Evolutionary conservation across 1,140 invertebrate species (phyloP), one percentile per base, ranked within the genome.

Genomic region (Hycleus phaleratus): DNA sequence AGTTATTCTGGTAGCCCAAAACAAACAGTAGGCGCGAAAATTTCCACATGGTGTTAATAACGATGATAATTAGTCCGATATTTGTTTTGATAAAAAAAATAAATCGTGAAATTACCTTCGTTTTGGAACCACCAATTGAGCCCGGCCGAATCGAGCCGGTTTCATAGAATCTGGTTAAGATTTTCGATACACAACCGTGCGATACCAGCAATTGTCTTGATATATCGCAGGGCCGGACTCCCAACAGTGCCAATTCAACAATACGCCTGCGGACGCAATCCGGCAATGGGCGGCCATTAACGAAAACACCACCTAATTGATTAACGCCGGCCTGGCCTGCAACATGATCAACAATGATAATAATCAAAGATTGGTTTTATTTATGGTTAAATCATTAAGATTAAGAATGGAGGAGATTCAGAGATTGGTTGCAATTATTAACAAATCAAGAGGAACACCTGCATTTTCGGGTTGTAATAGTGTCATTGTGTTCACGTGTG

Each of bases 111-210:
- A 25, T 61, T 58, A 93, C 90, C 84, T 93, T 93, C n/a, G 90
- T 91, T 74, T 93, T 93, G 65, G 86, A 90, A 40, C 90, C 90
- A 12, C 90, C 90, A 62, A 95, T 93, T 24, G 90, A 91, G 18
- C 91, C 92, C 1, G 92, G 93, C 67, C 91, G 81, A 52, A 95
- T 94, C 45, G 90, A 93, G 1, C 91, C 93, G 5, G 93, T 95
- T 76, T 95, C 91, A 70, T 95, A 97, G 78, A 96, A 98, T 58
- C 95, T 81, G 3, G 94, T 97, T 8, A 99, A 80, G 61, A 98
- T 98, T 79, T 98, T 98, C 8, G 92, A 95, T n/a, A 95, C 92
- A 70, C 90, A 91, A 61, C 95, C 95, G 72, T 98, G 95, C 0
- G 93, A 97, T 5, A 99, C 96, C 8, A 95, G 80, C 26, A 98